Conservation (phyloP, 2,113 vertebrate genomes). For the Pteropus alecto region DNA sequence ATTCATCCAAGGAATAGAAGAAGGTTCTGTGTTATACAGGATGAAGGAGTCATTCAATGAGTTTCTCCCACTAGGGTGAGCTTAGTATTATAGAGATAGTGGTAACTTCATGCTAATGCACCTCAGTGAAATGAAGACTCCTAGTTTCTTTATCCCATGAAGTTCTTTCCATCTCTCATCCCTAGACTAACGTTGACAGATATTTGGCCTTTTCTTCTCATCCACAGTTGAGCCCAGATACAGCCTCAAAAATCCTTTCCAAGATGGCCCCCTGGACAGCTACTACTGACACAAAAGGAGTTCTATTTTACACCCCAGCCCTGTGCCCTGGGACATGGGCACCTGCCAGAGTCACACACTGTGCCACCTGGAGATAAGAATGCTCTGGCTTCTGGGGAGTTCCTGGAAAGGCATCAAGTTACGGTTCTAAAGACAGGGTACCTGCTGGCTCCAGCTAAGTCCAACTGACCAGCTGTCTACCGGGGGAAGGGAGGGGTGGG, state of each 20-base stretch:
- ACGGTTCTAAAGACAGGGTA: background rate
- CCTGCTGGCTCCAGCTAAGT: background rate
- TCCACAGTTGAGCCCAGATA: background rate
- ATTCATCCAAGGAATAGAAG: background rate
- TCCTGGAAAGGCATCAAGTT: slow-evolving; percentile 64
- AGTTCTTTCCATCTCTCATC: background rate
- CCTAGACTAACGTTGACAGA: background rate
- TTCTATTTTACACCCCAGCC: background rate
- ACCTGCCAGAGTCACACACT: background rate
- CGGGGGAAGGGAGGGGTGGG: background rate
- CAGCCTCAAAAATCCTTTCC: background rate
- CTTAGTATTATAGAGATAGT: background rate
- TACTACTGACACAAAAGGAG: background rate
- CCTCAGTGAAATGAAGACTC: background rate
- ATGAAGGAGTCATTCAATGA: background rate
- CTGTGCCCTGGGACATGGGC: background rate
- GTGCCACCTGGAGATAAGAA: slow-evolving; percentile 46
- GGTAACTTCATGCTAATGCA: background rate
- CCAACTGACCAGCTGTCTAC: slow-evolving; percentile 36
- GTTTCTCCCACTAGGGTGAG: background rate
- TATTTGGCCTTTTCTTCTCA: background rate
- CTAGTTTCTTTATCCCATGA: background rate
- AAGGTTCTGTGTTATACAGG: background rate
- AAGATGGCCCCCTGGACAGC: background rate
- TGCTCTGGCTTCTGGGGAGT: slow-evolving; percentile 27